These are phyloP conservation scores for Cephalopterus ornatus DNA, from an alignment of 2,113 vertebrate genomes.

Conservation along the genomic window DNA sequence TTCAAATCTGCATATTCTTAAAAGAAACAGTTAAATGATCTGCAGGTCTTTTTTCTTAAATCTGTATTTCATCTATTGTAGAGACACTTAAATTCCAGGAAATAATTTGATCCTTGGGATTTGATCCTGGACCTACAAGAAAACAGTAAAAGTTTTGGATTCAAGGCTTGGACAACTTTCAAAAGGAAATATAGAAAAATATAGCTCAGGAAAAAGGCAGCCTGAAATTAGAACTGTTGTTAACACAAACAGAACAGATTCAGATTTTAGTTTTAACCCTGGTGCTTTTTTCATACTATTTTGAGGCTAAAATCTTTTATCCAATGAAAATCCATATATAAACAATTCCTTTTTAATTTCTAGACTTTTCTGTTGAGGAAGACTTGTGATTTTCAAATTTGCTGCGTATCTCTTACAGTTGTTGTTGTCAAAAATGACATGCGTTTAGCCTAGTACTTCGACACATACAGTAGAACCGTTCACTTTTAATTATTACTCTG, in stretches of 20 bases:
- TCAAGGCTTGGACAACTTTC: slow-evolving; percentile 12
- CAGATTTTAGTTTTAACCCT: background rate
- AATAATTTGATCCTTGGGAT: background rate
- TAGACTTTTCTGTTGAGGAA: background rate
- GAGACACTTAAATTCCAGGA: background rate
- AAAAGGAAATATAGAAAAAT: slow-evolving; percentile 25
- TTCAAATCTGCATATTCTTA: background rate
- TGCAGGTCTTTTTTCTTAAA: background rate
- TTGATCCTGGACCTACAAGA: background rate
- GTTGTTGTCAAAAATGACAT: background rate
- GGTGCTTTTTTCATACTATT: background rate
- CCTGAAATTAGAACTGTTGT: background rate
- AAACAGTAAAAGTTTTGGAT: background rate
- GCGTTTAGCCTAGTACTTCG: background rate
- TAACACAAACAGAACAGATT: background rate
- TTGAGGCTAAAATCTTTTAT: background rate
- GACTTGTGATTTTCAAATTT: background rate
- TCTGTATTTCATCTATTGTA: background rate
- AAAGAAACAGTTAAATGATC: background rate
- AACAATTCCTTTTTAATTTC: background rate
- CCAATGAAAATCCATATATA: background rate
- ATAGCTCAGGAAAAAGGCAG: background rate
- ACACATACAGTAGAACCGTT: background rate
- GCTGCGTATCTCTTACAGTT: background rate
- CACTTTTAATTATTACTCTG: background rate